These are phyloP conservation scores for Brienomyrus brachyistius DNA, from an alignment of 2,113 vertebrate genomes.

Conservation along the genomic window DNA sequence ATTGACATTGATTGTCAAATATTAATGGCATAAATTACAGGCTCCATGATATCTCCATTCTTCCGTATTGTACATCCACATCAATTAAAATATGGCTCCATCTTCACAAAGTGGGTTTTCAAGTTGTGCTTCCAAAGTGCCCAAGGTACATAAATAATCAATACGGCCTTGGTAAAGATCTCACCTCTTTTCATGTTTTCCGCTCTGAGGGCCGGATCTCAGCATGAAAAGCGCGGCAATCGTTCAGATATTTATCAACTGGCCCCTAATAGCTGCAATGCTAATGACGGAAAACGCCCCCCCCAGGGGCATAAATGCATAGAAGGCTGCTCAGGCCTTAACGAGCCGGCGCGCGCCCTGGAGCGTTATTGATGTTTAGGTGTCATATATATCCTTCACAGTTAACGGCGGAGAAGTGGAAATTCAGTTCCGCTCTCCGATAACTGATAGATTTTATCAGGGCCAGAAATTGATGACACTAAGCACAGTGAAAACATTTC, in stretches of 20 bases:
- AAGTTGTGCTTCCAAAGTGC: no score
- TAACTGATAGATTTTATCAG: background rate
- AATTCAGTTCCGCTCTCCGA: background rate
- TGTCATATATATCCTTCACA: background rate
- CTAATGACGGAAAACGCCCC: background rate
- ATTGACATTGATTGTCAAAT: constrained; percentile 3
- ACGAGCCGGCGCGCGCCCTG: background rate
- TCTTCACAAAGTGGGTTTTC: background rate
- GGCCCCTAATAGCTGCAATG: background rate
- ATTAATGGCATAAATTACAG: background rate
- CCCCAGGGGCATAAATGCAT: background rate
- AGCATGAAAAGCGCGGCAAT: background rate
- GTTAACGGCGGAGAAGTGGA: background rate
- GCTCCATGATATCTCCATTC: background rate
- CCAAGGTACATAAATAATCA: background rate
- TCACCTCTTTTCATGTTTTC: background rate
- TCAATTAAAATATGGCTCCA: background rate
- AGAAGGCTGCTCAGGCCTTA: background rate
- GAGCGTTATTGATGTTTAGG: background rate
- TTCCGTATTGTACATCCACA: background rate
- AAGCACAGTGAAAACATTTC: background rate
- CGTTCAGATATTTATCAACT: background rate
- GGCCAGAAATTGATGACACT: background rate
- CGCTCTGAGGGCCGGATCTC: background rate
- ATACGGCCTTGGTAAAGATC: background rate